These are phyloP conservation scores for Notothenia coriiceps DNA, from an alignment of 2,113 vertebrate species.

Conservation along the genomic window DNA sequence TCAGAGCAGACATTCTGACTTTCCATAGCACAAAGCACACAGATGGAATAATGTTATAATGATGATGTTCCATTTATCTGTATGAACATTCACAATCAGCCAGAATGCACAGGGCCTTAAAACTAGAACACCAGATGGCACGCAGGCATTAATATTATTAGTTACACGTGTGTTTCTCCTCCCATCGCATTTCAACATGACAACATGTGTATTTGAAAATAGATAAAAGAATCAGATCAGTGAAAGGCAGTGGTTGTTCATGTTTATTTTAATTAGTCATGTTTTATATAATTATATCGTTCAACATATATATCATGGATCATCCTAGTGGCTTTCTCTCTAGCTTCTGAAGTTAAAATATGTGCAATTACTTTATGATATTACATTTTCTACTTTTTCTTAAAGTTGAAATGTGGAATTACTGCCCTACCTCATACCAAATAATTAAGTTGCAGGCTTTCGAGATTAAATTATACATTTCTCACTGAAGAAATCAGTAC, in stretches of 20 bases:
- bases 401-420: too few relatives aligned
- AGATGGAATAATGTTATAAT: background rate
- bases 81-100: background rate
- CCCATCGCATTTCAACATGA: background rate
- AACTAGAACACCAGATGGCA: background rate
- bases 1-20: background rate
- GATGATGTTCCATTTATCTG: too few relatives aligned
- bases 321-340: background rate
- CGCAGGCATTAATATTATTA: background rate
- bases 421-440: background rate
- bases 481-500: background rate
- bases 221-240: background rate
- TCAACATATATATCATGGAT: background rate
- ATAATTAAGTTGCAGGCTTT: background rate
- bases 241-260: background rate
- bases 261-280: too few relatives aligned
- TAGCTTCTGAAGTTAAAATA: background rate
- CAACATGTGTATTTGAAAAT: conserved; percentile 20
- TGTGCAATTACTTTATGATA: background rate
- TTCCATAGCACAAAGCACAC: background rate
- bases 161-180: background rate
- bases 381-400: too few relatives aligned
- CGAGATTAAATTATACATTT: background rate
- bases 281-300: background rate
- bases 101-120: background rate